Evolutionary conservation across 2,113 vertebrate genomes (phyloP), one percentile per base, ranked within the genome.

Genomic region (Aviceda subcristata): DNA sequence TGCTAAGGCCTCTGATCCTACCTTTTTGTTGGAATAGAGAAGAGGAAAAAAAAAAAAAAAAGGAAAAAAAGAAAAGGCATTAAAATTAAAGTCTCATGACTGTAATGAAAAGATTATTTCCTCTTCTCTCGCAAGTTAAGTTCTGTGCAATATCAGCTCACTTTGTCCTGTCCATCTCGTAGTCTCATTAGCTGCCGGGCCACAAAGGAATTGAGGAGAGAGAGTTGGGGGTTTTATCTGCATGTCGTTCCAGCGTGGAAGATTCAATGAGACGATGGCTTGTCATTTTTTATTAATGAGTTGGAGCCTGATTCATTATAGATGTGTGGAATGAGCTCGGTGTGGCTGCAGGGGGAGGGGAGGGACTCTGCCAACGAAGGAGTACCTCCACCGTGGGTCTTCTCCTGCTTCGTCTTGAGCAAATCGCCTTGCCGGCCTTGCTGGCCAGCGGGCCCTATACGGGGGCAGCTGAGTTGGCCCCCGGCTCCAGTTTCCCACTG

Each of bases 231-330:
- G 93, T 84, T 93, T 97, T 97, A 95, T 98, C 97, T 98, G 95
- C 90, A 71, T 94, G 95, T 96, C 2, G 9, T 46, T 93, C 85
- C 93, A 96, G 94, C 17, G 15, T 51, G 23, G 84, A 66, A 39
- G 97, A 98, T 98, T 97, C 97, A 97, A 92, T 93, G 97, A 97
- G 96, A 97, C 32, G 96, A 98, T 98, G 91, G 96, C 96, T 98
- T 97, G 97, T 98, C 97, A 98, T 98, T 98, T 98, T 98, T 98
- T 98, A 98, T 98, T 98, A 97, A 98, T 98, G 97, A 98, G 93
- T 57, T 23, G 95, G 88, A 95, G 96, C 91, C 95, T 98, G 98
- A 98, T 98, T 98, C 97, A 98, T 98, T 98, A 98, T 98, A 98
- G 97, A 98, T 98, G 97, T 98, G 92, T 95, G 96, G 94, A 96